These are phyloP conservation scores for Diarsia mendica DNA, from an alignment of 2,888 invertebrate genomes.

Conservation along the genomic window DNA sequence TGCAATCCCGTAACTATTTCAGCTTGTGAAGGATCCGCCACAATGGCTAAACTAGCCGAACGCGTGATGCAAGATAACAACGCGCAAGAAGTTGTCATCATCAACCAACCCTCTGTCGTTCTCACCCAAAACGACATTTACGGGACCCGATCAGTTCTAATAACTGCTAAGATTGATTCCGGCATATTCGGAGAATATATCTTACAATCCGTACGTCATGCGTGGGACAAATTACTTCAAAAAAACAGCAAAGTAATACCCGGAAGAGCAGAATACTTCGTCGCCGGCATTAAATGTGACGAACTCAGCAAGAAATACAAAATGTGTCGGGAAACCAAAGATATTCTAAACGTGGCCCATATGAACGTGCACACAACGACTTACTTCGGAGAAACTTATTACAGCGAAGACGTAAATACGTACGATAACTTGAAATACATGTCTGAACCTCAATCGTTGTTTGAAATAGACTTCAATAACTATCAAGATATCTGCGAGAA, in stretches of 20 bases:
- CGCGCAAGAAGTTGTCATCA: constrained; percentile 34
- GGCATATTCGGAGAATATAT: constrained; percentile 72
- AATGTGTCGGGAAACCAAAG: constrained; percentile 26
- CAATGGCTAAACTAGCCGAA: constrained; percentile 46
- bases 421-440: constrained; percentile 56
- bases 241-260: too few species aligned
- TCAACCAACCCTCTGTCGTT: constrained; percentile 34
- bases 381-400: constrained; percentile 40
- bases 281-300: too few species aligned
- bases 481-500: constrained; percentile 44
- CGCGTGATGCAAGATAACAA: constrained; percentile 46
- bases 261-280: too few species aligned
- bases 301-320: constrained; percentile 46
- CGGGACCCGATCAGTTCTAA: constrained; percentile 38
- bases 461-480: constrained; percentile 59
- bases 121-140: constrained; percentile 41
- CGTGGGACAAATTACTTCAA: too few species aligned
- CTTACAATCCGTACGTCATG: constrained; percentile 91
- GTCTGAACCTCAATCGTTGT: constrained; percentile 49
- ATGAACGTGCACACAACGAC: constrained; percentile 48
- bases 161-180: constrained; percentile 52
- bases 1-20: constrained; percentile 79
- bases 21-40: constrained; percentile 44
- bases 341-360: constrained; percentile 32
- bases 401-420: constrained; percentile 51